Base-by-base conservation (phyloP, 2,888 invertebrate species). In the Malthinus flaveolus region DNA sequence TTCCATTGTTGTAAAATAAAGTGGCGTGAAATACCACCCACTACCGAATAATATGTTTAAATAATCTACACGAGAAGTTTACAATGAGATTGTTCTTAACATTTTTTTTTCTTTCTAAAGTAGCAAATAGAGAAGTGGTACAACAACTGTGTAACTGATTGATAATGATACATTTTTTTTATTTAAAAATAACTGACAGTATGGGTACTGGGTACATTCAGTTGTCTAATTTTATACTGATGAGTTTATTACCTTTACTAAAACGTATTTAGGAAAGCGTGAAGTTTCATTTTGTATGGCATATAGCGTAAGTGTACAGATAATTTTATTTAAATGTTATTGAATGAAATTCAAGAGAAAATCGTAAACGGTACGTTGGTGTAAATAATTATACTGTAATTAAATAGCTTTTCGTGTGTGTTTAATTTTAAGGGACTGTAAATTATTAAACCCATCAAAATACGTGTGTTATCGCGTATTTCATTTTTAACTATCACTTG, bases 11-110 rank as follows among this genome's bases (percentile, higher is more conserved):
- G 39, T 11, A 49, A 58, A 51, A 49, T 49, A 52, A 57, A 57
- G 39, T 49, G 44, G 39, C 52, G 35, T 49, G 52, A 58, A 52
- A 52, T 58, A 42, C 57, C 57, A 52, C 52, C 57, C 52, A 58
- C 33, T 33, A 48, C 15, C 42, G 33, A 39, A 42, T 42, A 39
- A 42, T 48, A 10, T 39, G 33, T 49, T 44, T 42, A 15, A 33
- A 49, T 55, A 55, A 55, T 49, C 39, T 42, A 34, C 33, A 42
- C 23, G 13, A 42, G 13, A 6, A 23, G 13, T 42, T 42, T 12
- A 42, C 39, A 42, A 42, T n/a, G 7, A n/a, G n/a, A 42, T 42
- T 42, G 39, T 42, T 42, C 13, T 42, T 23, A 42, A 42, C n/a
- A 42, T 15, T 23, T 23, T 23, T 23, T 23, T 23, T 5, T 23